Conservation (phyloP, 2,888 invertebrate species). For the Aphodius granarius region DNA sequence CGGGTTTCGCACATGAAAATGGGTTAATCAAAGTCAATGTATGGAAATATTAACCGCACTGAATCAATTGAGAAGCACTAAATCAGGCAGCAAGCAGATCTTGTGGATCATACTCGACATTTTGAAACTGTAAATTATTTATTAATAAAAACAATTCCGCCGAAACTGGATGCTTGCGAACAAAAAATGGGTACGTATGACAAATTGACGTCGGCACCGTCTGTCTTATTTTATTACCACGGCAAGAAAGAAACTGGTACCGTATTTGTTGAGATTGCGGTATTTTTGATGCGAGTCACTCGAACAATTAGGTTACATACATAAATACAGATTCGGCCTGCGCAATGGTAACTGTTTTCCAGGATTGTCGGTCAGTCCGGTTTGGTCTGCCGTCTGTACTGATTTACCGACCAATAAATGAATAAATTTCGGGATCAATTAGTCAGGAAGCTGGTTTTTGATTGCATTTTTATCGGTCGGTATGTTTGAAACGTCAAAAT, state of each 20-base stretch:
- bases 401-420: conserved; percentile 8
- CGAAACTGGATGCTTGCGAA: not conserved
- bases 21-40: conserved; percentile 10
- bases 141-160: conserved; percentile 10
- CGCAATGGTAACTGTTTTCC: conserved; percentile 9
- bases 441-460: not conserved
- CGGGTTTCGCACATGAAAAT: not conserved
- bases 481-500: not conserved
- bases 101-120: conserved; percentile 3
- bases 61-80: conserved; percentile 2
- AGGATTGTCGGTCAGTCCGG: not conserved
- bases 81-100: not conserved
- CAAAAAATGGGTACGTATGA: conserved; percentile 7
- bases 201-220: conserved; percentile 5
- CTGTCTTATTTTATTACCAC: not conserved
- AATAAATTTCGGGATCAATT: conserved; percentile 9
- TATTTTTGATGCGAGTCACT: not conserved
- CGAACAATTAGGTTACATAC: conserved; percentile 4
- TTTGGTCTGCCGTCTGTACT: not conserved
- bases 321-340: conserved; percentile 3
- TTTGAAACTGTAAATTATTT: conserved; percentile 14
- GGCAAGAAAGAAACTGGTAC: not conserved
- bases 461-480: not conserved
- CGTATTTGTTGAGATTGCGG: not conserved
- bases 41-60: not conserved